These are phyloP conservation scores for Dipodomys stephensi DNA, from an alignment of 2,113 vertebrate genomes.

Conservation along the genomic window DNA sequence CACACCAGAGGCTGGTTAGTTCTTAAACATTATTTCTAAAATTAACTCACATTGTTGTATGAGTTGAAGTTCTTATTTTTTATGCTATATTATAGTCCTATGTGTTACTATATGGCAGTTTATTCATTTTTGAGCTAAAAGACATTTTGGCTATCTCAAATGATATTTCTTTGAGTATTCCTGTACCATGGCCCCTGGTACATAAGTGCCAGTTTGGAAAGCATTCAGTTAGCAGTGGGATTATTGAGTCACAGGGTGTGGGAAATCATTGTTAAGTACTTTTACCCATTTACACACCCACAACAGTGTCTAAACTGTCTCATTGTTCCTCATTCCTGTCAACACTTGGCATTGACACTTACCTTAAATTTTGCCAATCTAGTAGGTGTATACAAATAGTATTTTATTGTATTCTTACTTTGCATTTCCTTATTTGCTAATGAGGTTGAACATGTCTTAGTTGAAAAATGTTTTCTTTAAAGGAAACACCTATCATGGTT, in stretches of 20 bases:
- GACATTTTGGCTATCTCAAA: background rate
- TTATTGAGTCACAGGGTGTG: background rate
- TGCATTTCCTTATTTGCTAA: background rate
- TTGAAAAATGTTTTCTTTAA: background rate
- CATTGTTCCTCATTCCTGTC: background rate
- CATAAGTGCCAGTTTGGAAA: background rate
- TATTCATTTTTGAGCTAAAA: background rate
- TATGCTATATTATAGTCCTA: background rate
- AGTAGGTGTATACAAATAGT: background rate
- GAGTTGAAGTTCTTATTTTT: background rate
- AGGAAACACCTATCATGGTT: background rate
- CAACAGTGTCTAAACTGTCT: background rate
- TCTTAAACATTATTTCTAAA: conserved; percentile 28
- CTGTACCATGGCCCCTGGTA: background rate
- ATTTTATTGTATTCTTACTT: background rate
- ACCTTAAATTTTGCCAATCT: background rate
- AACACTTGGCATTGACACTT: background rate
- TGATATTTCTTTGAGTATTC: background rate
- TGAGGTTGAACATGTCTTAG: background rate
- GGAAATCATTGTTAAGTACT: background rate
- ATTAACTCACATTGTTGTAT: background rate
- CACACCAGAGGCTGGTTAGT: background rate
- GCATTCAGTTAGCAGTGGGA: background rate
- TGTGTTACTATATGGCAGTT: background rate
- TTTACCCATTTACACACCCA: background rate